Base-by-base conservation (phyloP, 2,888 invertebrate genomes). In the Dasypolia templi region DNA sequence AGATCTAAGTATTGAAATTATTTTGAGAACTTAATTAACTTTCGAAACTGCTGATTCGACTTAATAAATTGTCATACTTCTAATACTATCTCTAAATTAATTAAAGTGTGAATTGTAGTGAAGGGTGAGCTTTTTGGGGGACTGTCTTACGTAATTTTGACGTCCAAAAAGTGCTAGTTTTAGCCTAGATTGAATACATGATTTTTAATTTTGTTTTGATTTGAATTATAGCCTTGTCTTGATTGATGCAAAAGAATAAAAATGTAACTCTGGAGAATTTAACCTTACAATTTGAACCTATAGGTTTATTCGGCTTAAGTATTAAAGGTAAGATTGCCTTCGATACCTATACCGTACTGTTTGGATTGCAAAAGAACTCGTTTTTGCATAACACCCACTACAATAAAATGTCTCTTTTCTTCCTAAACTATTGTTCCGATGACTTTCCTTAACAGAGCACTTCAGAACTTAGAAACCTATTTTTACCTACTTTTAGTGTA, bases 1-100 rank as follows among this genome's bases (percentile, higher is more conserved):
- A 63, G 17, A 79, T 58, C 9, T 51, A 29, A 53, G 29, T 53
- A 55, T 32, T 61, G 59, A 53, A 59, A 49, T 32, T 64, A 51
- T 64, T 49, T 64, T 32, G 11, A 32, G n/a, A n/a, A 64, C 3
- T 53, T 32, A n/a, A 53, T 32, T 64, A 51, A 64, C n/a, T 64
- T 51, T 32, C 6, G 32, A 17, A 51, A 64, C 32, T 51, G 32
- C 11, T n/a, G 11, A 49, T 46, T 42, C 2, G 4, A 62, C 7
- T 62, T 62, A 14, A 11, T 42, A 62, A 62, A 62, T 26, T 12
- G 19, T 39, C 26, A 19, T 3, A 12, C 0, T 62, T 42, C 19
- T 1, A 61, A 19, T 17, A 61, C 59, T 9, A 35, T 5, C 11
- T 3, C 17, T 49, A 3, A 6, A 12, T 51, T 1, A n/a, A 29